phyloP scores from a whole-genome alignment of 2,113 vertebrate species.

The Melierax canorus region DNA sequence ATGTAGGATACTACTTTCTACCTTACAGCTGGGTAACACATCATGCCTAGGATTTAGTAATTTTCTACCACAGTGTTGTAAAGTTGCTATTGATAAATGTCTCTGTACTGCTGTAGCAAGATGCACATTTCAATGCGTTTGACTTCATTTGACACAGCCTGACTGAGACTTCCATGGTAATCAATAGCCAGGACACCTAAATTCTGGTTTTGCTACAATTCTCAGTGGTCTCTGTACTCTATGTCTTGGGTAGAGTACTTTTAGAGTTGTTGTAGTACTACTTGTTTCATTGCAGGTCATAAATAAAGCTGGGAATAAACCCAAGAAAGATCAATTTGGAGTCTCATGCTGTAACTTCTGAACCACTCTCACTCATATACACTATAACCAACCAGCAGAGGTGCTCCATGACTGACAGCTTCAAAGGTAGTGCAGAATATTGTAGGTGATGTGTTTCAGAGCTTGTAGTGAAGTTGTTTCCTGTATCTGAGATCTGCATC shows the following conservation, averaged over 20 bases:
- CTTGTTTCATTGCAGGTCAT: neutral
- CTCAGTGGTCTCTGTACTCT: neutral
- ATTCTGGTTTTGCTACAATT: neutral
- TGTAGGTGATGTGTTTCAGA: neutral
- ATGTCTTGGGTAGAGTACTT: neutral
- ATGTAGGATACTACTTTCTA: neutral
- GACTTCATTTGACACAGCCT: neutral
- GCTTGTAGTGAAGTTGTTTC: neutral
- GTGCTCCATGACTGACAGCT: neutral
- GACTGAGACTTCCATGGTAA: neutral
- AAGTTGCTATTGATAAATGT: neutral
- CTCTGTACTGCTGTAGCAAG: neutral
- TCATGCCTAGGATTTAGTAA: neutral
- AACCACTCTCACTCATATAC: neutral
- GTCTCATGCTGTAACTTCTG: neutral
- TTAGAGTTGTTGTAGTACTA: neutral
- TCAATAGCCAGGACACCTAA: neutral
- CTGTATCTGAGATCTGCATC: neutral
- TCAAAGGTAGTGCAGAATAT: neutral
- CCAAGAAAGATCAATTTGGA: neutral
- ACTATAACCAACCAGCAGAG: neutral
- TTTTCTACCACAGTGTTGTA: neutral
- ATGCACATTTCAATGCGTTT: rapidly evolving
- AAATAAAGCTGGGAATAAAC: neutral
- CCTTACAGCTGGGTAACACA: neutral